Conservation (phyloP, 1,140 invertebrate genomes). For the Drosophila mauritiana region DNA sequence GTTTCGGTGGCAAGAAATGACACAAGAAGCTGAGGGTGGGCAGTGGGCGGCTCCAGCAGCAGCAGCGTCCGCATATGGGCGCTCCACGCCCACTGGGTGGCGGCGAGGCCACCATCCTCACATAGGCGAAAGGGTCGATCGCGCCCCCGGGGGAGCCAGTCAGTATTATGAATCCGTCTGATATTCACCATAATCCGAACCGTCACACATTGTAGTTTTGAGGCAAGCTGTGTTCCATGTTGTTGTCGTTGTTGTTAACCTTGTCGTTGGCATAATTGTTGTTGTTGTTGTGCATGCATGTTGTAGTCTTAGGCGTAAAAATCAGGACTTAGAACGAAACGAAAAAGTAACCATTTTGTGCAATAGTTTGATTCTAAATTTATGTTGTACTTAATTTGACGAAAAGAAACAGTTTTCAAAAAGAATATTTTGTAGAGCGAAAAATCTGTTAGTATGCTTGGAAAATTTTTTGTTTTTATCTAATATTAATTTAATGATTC, state of each 20-base stretch:
- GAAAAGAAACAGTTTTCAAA: neutral
- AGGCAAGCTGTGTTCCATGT: conserved; percentile 45
- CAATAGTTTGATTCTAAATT: conserved; percentile 48
- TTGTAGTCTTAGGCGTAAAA: conserved; percentile 45
- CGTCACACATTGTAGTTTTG: conserved; percentile 42
- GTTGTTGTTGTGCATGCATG: conserved; percentile 46
- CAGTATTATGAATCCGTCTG: conserved; percentile 83
- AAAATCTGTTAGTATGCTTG: neutral
- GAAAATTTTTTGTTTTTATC: neutral
- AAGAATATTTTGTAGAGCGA: neutral
- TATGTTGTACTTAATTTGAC: conserved; percentile 9
- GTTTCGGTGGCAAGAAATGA: conserved; percentile 79
- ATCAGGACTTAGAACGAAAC: neutral
- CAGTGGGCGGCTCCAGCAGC: conserved; percentile 42
- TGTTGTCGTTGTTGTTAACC: conserved; percentile 44
- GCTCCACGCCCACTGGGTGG: conserved; percentile 31
- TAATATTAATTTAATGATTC: neutral
- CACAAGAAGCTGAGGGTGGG: conserved; percentile 52
- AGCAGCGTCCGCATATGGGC: conserved; percentile 20
- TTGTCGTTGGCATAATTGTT: conserved; percentile 36
- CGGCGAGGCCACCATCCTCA: conserved; percentile 59
- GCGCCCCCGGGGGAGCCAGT: conserved; percentile 20
- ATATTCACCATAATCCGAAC: conserved; percentile 59
- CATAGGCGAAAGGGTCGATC: conserved; percentile 27
- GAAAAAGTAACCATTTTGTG: conserved; percentile 16